Base-by-base conservation (phyloP, 2,888 invertebrate genomes). In the Perizoma affinitatum region DNA sequence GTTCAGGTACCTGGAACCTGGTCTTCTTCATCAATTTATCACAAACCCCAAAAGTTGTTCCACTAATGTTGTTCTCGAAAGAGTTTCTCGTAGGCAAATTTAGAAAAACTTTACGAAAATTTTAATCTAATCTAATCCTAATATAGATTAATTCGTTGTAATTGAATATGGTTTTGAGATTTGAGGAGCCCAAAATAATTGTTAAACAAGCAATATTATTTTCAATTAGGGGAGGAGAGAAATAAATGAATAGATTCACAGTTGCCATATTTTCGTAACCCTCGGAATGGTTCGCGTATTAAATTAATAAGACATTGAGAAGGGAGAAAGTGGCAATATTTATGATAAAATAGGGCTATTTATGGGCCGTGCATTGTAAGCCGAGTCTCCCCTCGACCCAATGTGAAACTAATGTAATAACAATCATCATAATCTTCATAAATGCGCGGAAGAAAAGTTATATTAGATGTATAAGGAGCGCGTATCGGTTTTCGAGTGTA, bases 281-380 rank as follows among this genome's bases (percentile, higher is more conserved):
- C 71, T 72, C 71, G 65, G 66, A 76, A 77, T 69, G 74, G 78
- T 74, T 80, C 78, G 75, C 76, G 76, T 80, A 63, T 63, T 78
- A 78, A 81, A 82, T 83, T 80, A 81, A 81, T 82, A 81, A 82
- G 81, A 76, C 78, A 76, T 81, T 76, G 69, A 58, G 62, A 55
- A 58, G 66, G 71, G 74, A 72, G 70, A 73, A 76, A 73, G 70
- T 72, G 73, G 71, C 48, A 71, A 76, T 81, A 78, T 81, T 75
- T 79, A 63, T 67, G 72, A 73, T 76, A 78, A 71, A 76, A 75
- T 54, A 50, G 53, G 54, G 47, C 42, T 58, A 46, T 57, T 41
- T 49, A 56, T 40, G 58, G 46, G 38, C 36, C 55, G 48, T 55
- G 43, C 47, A 55, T 58, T 58, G 5, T 38, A 34, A 44, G 43